phyloP scores from a whole-genome alignment of 1,140 invertebrate genomes.

The Zaprionus africanus region DNA sequence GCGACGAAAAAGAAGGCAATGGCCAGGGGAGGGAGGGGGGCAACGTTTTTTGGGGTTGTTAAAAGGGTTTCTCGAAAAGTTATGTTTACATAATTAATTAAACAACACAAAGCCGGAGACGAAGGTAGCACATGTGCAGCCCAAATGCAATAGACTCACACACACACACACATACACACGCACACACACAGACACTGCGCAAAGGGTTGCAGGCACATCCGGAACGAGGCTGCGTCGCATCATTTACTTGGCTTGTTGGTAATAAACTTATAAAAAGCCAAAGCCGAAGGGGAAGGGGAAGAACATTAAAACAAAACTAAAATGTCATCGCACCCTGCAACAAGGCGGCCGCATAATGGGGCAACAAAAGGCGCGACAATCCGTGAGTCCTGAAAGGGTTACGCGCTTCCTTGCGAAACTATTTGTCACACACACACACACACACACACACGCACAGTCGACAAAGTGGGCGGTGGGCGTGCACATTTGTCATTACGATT shows the following conservation, averaged over 20 bases:
- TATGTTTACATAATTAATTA: conserved; percentile 84
- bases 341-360: conserved; percentile 68
- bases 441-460: conserved; percentile 7
- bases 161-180: conserved; percentile 16
- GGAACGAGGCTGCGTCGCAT: conserved; percentile 20
- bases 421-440: conserved; percentile 38
- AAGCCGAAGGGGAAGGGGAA: conserved; percentile 49
- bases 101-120: conserved; percentile 67
- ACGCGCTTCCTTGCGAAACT: conserved; percentile 30
- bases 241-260: conserved; percentile 57
- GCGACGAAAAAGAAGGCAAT: conserved; percentile 37
- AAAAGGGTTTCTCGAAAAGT: conserved; percentile 65
- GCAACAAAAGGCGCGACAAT: conserved; percentile 47
- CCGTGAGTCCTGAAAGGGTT: conserved; percentile 34
- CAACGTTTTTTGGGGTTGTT: conserved; percentile 31
- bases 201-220: conserved; percentile 18
- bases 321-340: conserved; percentile 73
- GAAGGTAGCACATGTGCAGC: conserved; percentile 43
- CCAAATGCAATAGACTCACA: conserved; percentile 46
- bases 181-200: conserved; percentile 7
- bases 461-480: conserved; percentile 58
- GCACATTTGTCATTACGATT: conserved; percentile 75
- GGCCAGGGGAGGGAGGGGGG: not conserved
- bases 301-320: conserved; percentile 82
- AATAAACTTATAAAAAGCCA: conserved; percentile 83